Percentiles rank a stretch among this genome's conserved stretches.
Evolutionary conservation across 2,797 vertebrate genomes (phyloP).

Genomic region (Percopsis omiscomaycus): DNA sequence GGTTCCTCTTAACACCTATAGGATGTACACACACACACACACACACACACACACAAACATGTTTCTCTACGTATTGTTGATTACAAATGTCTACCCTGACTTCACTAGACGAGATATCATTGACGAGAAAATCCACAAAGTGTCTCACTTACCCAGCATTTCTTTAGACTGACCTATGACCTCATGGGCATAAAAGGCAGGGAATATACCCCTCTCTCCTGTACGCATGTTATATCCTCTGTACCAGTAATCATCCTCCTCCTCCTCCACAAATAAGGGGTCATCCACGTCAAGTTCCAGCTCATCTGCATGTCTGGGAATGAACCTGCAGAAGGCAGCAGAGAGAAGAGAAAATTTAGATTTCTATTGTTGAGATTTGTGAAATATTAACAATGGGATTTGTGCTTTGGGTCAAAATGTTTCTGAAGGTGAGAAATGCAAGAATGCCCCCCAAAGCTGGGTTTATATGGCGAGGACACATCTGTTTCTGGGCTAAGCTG

Average conservation of each 20-base stretch:
- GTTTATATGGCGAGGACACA: constrained; percentile 25
- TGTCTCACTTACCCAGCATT: constrained; percentile 74
- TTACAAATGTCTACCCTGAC: too few relatives aligned
- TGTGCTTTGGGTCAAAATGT: neutral
- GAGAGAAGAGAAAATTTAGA: constrained; percentile 6
- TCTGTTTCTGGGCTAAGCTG: constrained; percentile 40
- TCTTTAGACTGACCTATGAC: constrained; percentile 88
- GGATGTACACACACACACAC: constrained; percentile 8
- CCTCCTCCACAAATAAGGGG: constrained; percentile 90
- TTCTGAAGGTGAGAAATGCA: neutral
- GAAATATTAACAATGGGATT: constrained; percentile 3
- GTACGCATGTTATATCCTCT: constrained; percentile 97
- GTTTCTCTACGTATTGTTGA: too few relatives aligned
- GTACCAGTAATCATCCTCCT: constrained; percentile 98
- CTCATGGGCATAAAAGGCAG: constrained; percentile 94
- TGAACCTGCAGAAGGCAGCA: constrained; percentile 82
- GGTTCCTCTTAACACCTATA: constrained; percentile 87
- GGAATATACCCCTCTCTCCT: constrained; percentile 93
- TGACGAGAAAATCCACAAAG: too few relatives aligned
- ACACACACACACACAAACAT: constrained; percentile 3
- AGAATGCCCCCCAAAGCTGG: neutral
- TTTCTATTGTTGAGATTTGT: neutral
- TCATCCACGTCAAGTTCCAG: constrained; percentile 96
- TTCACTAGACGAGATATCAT: too few relatives aligned
- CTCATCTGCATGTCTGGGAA: constrained; percentile 93